A percentile compares a stretch with the other conserved stretches of the same genome.
Conservation (phyloP, 2,113 vertebrate genomes). For the Microcebus jonahi region DNA sequence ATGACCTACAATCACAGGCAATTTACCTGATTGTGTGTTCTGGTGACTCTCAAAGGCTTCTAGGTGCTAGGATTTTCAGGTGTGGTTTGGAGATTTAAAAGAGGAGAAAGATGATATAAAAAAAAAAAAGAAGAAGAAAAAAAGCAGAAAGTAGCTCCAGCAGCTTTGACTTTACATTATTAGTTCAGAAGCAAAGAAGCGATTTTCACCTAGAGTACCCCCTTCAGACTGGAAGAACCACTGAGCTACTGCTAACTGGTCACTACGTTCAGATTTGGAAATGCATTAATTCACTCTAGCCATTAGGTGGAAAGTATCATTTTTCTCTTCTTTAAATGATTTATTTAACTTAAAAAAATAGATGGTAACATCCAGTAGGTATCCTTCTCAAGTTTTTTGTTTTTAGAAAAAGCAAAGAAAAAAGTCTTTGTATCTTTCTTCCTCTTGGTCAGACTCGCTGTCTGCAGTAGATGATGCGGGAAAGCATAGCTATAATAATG, state of each 20-base stretch:
- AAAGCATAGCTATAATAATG: not conserved
- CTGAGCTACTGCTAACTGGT: not conserved
- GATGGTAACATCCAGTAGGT: not conserved
- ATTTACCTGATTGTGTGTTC: not conserved
- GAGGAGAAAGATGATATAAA: not conserved
- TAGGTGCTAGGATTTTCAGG: not conserved
- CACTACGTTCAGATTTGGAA: not conserved
- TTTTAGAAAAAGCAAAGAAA: not conserved
- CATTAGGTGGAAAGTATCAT: not conserved
- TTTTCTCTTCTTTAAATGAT: conserved; percentile 37
- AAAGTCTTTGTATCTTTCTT: not conserved
- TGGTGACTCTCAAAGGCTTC: not conserved
- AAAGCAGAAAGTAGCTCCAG: not conserved
- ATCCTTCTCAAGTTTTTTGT: not conserved
- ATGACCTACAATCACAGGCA: not conserved
- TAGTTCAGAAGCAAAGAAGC: not conserved
- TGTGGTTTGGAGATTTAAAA: conserved; percentile 6
- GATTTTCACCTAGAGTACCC: not conserved
- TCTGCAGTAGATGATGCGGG: not conserved
- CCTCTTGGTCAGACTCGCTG: not conserved
- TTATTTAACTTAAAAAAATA: conserved; percentile 32
- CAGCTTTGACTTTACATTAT: not conserved
- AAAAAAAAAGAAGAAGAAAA: not conserved
- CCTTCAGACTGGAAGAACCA: not conserved
- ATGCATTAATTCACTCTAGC: not conserved